These are phyloP conservation scores for Pandion haliaetus DNA, from an alignment of 2,113 vertebrate species.

Conservation along the genomic window DNA sequence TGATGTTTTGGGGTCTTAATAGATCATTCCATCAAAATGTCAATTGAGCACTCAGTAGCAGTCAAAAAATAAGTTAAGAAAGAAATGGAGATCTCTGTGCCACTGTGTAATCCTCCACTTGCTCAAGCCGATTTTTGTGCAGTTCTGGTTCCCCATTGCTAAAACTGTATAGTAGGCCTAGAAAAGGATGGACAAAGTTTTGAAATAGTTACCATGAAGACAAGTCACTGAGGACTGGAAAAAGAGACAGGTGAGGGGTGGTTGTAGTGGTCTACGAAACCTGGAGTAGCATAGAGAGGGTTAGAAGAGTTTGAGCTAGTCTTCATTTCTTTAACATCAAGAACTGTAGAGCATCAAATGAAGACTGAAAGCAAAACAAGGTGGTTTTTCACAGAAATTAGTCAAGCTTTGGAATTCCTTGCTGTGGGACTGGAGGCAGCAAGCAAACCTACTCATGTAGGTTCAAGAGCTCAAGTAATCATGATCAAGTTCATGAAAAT, in stretches of 20 bases:
- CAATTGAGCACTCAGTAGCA: not conserved
- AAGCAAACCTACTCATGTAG: not conserved
- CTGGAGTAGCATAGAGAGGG: not conserved
- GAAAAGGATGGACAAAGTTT: not conserved
- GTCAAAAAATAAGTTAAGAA: not conserved
- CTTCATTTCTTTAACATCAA: not conserved
- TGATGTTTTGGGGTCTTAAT: not conserved
- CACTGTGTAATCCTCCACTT: not conserved
- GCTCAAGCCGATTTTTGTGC: not conserved
- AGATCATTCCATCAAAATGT: not conserved
- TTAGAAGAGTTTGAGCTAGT: not conserved
- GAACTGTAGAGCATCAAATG: not conserved
- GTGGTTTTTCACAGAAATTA: not conserved
- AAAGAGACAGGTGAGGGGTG: not conserved
- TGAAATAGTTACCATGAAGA: not conserved
- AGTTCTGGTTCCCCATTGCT: not conserved
- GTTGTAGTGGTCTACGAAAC: not conserved
- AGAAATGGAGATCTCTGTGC: not conserved
- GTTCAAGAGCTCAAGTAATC: not conserved
- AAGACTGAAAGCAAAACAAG: not conserved
- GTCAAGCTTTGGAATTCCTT: not conserved
- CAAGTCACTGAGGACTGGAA: not conserved
- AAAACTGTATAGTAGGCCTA: not conserved
- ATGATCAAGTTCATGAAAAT: not conserved
- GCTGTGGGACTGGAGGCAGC: not conserved